These are phyloP conservation scores for Propithecus perrieri DNA, from an alignment of 2,797 vertebrate species.

Conservation along the genomic window DNA sequence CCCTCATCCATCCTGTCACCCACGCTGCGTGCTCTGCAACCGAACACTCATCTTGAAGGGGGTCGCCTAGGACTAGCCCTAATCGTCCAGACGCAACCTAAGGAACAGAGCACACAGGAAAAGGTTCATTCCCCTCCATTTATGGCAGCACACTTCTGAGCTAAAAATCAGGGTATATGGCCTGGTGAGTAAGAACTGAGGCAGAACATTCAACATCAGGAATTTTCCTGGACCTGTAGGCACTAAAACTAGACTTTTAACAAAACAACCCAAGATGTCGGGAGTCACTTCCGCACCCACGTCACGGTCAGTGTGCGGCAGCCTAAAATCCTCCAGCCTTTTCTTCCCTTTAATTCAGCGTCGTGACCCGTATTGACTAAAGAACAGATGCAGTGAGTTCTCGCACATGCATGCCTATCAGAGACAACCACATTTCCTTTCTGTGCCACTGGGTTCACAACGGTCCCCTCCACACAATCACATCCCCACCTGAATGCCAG, in stretches of 20 bases:
- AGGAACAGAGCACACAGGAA: background rate
- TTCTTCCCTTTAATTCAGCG: background rate
- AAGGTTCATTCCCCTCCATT: background rate
- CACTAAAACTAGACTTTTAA: background rate
- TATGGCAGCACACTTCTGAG: background rate
- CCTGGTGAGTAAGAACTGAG: background rate
- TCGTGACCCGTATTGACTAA: background rate
- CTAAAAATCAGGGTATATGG: background rate
- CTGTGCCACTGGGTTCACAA: background rate
- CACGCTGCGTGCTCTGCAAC: background rate
- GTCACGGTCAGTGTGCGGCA: rapidly evolving
- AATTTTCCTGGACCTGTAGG: background rate
- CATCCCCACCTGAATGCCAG: background rate
- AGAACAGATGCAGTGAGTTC: background rate
- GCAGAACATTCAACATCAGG: background rate
- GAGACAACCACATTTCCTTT: background rate
- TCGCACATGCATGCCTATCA: rapidly evolving
- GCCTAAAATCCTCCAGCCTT: too few relatives aligned
- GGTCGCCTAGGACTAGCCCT: background rate
- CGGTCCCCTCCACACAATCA: rapidly evolving
- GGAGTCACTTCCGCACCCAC: background rate
- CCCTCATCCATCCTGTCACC: background rate
- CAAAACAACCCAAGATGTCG: background rate
- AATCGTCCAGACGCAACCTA: background rate
- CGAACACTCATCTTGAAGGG: background rate